Evolutionary conservation across 2,888 invertebrate species (phyloP).

Genomic region (Callyntrura sp.): DNA sequence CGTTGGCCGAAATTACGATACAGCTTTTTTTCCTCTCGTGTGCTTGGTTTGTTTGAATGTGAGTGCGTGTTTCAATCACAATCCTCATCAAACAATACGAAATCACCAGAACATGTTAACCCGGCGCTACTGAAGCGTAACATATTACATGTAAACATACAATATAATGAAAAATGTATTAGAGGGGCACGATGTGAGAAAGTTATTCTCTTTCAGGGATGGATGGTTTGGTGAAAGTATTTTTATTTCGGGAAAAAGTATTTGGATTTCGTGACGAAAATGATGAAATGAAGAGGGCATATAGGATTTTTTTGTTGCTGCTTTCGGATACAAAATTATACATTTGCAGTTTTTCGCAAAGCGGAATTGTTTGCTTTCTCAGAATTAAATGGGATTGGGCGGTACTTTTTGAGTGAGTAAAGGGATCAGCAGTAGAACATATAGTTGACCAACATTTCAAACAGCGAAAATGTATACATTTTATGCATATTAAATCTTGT

Average conservation of each 20-base stretch:
- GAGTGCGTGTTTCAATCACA: conserved; percentile 17
- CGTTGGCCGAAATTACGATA: not conserved
- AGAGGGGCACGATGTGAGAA: not conserved
- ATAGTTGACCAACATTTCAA: no score
- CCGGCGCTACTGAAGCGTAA: not conserved
- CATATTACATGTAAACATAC: not conserved
- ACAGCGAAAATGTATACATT: no score
- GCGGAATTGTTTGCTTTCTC: not conserved
- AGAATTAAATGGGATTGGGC: no score
- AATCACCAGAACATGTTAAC: not conserved
- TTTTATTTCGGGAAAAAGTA: not conserved
- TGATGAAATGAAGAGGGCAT: not conserved
- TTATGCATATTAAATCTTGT: no score
- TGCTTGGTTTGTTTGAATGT: not conserved
- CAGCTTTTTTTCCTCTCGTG: not conserved
- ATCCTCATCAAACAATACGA: not conserved
- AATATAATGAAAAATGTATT: conserved; percentile 19
- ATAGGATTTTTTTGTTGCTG: not conserved
- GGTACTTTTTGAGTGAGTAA: no score
- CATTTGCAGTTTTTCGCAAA: conserved; percentile 22
- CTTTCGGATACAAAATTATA: not conserved
- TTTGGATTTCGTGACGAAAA: conserved; percentile 24
- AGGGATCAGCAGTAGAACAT: no score
- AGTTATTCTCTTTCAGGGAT: not conserved
- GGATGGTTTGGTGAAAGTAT: no score